These are phyloP conservation scores for Lota lota DNA, from an alignment of 2,113 vertebrate species.

Conservation along the genomic window DNA sequence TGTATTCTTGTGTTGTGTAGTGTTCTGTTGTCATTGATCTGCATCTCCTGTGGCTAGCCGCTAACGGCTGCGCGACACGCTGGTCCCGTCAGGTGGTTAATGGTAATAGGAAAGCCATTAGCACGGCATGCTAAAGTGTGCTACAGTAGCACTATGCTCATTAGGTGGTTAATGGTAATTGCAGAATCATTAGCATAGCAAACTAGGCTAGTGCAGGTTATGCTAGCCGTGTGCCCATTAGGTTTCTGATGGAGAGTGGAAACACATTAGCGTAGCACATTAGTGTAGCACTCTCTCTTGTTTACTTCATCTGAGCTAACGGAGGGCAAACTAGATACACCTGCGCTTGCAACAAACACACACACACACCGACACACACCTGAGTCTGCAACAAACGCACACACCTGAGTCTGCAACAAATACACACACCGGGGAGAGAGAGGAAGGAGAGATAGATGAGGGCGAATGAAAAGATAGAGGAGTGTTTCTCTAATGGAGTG, in stretches of 20 bases:
- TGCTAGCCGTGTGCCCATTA: conserved; percentile 42
- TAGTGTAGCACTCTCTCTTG: conserved; percentile 29
- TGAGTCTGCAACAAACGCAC: conserved; percentile 9
- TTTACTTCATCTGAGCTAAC: conserved; percentile 12
- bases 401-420: conserved; percentile 1
- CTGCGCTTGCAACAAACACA: not conserved
- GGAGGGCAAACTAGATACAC: conserved; percentile 3
- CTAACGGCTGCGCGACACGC: conserved; percentile 13
- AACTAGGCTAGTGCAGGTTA: conserved; percentile 17
- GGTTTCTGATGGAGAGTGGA: conserved; percentile 39
- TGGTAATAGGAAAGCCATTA: conserved; percentile 38
- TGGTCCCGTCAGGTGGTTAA: conserved; percentile 42
- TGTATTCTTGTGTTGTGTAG: no score
- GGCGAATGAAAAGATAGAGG: no score
- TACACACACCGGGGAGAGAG: conserved; percentile 5
- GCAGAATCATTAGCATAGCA: conserved; percentile 44
- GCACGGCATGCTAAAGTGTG: conserved; percentile 25
- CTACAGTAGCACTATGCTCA: conserved; percentile 45
- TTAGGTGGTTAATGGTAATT: conserved; percentile 48
- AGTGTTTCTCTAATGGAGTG: conserved; percentile 31
- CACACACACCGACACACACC: conserved; percentile 9
- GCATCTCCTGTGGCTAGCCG: not conserved
- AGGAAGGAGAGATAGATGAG: no score
- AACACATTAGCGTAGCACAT: conserved; percentile 41
- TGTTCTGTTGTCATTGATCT: no score